Conservation (phyloP, 2,888 invertebrate species). For the Labia minor region DNA sequence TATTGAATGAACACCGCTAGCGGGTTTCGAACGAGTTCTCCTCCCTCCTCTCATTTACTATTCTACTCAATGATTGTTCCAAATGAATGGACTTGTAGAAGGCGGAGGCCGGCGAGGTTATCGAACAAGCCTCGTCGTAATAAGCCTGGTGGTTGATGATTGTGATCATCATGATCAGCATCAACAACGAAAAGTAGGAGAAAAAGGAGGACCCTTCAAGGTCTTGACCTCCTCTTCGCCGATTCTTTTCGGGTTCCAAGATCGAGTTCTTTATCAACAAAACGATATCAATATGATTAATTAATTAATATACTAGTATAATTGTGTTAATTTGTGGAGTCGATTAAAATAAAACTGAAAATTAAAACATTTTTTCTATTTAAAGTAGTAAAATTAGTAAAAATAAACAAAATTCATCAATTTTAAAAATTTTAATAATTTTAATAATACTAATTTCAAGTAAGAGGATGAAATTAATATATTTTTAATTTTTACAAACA, state of each 20-base stretch:
- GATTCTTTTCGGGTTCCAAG: not conserved
- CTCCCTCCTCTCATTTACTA: not conserved
- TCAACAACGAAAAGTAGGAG: too few species aligned
- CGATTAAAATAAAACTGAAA: too few species aligned
- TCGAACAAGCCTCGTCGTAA: not conserved
- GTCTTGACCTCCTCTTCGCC: conserved; percentile 2
- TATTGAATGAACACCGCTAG: not conserved
- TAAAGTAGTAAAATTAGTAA: too few species aligned
- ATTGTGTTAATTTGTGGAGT: too few species aligned
- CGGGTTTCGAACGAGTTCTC: not conserved
- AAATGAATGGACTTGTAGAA: not conserved
- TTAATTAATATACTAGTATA: too few species aligned
- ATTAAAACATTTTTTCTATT: too few species aligned
- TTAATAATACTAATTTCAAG: too few species aligned
- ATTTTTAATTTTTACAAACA: too few species aligned
- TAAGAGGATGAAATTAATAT: too few species aligned
- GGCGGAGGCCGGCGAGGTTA: conserved; percentile 4
- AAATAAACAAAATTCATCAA: too few species aligned
- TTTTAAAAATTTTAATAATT: too few species aligned
- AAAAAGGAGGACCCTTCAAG: not conserved
- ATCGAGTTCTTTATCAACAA: not conserved
- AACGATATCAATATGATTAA: not conserved
- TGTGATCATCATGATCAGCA: not conserved
- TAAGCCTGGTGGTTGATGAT: not conserved
- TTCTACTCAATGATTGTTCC: not conserved